phyloP scores from a whole-genome alignment of 1,140 invertebrate genomes.

The Neodiprion lecontei region DNA sequence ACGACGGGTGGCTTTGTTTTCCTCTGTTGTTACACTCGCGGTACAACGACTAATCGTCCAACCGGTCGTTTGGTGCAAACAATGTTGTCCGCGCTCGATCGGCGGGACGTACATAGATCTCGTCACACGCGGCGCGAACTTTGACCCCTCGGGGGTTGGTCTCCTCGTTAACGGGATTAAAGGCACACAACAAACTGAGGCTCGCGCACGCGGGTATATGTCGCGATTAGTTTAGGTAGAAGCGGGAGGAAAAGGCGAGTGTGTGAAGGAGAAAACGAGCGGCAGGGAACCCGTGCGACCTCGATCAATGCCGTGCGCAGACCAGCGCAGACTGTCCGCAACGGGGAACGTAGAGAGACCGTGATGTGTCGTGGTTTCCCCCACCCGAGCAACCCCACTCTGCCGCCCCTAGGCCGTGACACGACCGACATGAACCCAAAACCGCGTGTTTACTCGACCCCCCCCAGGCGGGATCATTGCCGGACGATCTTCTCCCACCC shows the following conservation, averaged over 20 bases:
- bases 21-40: no score
- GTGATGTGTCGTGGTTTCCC: background rate
- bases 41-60: no score
- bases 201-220: background rate
- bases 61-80: no score
- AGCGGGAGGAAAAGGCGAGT: no score
- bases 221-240: no score
- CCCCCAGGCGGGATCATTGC: background rate
- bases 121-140: background rate
- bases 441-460: background rate
- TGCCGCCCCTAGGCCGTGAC: background rate
- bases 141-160: background rate
- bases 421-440: background rate
- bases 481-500: no score
- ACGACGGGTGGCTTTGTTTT: no score
- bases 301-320: constrained; percentile 6
- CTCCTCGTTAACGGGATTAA: background rate
- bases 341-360: background rate
- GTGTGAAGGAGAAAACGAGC: background rate
- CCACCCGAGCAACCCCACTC: background rate
- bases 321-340: constrained; percentile 6
- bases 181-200: background rate
- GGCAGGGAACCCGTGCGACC: background rate
- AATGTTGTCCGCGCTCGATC: no score
- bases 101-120: background rate